phyloP scores from a whole-genome alignment of 2,888 invertebrate species.

The Rhorus exstirpatorius region DNA sequence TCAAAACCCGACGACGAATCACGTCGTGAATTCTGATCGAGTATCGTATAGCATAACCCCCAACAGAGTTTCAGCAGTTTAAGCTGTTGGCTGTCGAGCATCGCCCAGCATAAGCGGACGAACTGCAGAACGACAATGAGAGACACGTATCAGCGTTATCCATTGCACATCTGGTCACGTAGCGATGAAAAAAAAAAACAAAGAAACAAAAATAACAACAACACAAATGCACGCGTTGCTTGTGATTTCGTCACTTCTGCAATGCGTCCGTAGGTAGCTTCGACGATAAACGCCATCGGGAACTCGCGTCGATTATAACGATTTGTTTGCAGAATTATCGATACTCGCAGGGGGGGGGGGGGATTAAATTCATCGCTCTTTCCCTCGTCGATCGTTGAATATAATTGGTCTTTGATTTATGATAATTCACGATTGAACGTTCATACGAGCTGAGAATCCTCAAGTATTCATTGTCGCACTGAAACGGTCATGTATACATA shows the following conservation, averaged over 20 bases:
- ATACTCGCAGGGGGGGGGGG: not conserved
- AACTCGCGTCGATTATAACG: slow-evolving; percentile 55
- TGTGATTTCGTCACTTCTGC: slow-evolving; percentile 28
- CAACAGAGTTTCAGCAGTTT: slow-evolving; percentile 23
- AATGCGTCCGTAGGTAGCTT: slow-evolving; percentile 23
- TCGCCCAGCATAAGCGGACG: slow-evolving; percentile 35
- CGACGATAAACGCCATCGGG: slow-evolving; percentile 46
- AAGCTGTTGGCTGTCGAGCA: slow-evolving; percentile 36
- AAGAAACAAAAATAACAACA: not conserved
- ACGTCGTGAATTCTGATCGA: slow-evolving; percentile 71
- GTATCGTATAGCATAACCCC: slow-evolving; percentile 44
- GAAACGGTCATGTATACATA: not conserved
- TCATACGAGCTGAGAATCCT: slow-evolving; percentile 41
- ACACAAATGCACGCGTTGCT: slow-evolving; percentile 3
- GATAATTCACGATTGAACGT: slow-evolving; percentile 46
- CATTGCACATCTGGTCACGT: slow-evolving; percentile 86
- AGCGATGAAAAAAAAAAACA: slow-evolving; percentile 75
- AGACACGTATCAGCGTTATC: slow-evolving; percentile 84
- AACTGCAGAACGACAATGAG: slow-evolving; percentile 78
- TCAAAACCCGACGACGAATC: slow-evolving; percentile 34
- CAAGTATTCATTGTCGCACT: slow-evolving; percentile 11
- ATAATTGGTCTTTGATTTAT: slow-evolving; percentile 66
- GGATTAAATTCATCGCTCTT: slow-evolving; percentile 43
- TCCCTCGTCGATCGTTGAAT: slow-evolving; percentile 54
- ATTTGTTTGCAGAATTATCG: slow-evolving; percentile 42